Base-by-base conservation (phyloP, 2,888 invertebrate genomes). In the Ormyrus labotus region DNA sequence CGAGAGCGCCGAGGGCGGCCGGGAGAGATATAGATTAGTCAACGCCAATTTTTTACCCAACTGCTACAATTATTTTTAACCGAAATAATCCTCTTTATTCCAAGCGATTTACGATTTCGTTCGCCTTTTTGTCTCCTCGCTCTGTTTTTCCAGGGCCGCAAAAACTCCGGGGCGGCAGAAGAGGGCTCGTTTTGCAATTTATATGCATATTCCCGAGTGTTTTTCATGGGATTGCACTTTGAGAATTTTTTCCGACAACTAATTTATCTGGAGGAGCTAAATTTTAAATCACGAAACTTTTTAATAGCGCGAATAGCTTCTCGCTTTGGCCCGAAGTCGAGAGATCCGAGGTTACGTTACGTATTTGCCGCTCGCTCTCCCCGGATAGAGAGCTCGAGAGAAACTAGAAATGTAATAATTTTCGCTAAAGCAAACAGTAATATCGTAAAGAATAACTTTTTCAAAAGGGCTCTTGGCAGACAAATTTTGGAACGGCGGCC, bases 251-350 rank as follows among this genome's bases (percentile, higher is more conserved):
- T 73, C 57, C 55, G 19, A 50, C 48, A 50, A 61, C 68, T 48
- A 61, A 72, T 68, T 78, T 72, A 57, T 9, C 58, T 6, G 64
- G 6, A 45, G 34, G 57, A 13, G 58, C 55, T 19, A 70, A 80
- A 80, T 63, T 74, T 74, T 57, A 67, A 68, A 79, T 79, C 63
- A 51, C 50, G 47, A 65, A 80, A 75, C 73, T 75, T 75, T 80
- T 58, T 48, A 58, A 51, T 63, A 53, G 58, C 50, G 53, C 71
- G 55, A 60, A 34, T 55, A 69, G 70, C 57, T n/a, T 55, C 19
- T 9, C 50, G 10, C 34, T 34, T 34, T 34, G 34, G 34, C 13
- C 58, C 13, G 61, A 19, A 76, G 60, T 74, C 73, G 48, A 53
- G 45, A 47, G 61, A 69, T 76, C 69, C 47, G 57, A 61, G 75